Conservation (phyloP, 2,888 invertebrate genomes). For the Aspidiotus rigidus region DNA sequence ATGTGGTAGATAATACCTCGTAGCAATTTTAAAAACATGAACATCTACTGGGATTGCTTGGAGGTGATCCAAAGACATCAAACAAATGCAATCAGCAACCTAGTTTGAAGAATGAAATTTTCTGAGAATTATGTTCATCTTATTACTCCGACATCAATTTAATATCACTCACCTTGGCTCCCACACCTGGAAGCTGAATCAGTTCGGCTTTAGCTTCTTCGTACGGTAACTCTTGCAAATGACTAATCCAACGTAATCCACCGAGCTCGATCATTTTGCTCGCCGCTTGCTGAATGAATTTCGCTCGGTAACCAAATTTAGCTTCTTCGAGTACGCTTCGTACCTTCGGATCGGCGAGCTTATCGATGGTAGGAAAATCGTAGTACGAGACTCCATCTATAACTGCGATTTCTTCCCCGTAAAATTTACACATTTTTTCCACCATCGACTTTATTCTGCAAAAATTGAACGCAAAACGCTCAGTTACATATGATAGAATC, state of each 20-base stretch:
- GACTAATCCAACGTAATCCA: slow-evolving; percentile 62
- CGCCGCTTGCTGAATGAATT: slow-evolving; percentile 70
- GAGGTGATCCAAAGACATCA: slow-evolving; percentile 87
- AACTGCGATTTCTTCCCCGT: slow-evolving; percentile 65
- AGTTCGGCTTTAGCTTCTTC: slow-evolving; percentile 62
- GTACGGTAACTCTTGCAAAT: slow-evolving; percentile 59
- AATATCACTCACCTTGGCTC: slow-evolving; percentile 64
- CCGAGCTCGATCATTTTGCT: slow-evolving; percentile 58
- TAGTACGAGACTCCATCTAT: slow-evolving; percentile 57
- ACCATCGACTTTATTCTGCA: slow-evolving; percentile 77
- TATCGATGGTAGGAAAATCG: slow-evolving; percentile 69
- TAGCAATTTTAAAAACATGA: slow-evolving; percentile 87
- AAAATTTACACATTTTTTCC: slow-evolving; percentile 71
- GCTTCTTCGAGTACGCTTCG: slow-evolving; percentile 61
- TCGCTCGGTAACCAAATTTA: slow-evolving; percentile 81
- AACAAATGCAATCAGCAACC: slow-evolving; percentile 95
- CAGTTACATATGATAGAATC: background rate
- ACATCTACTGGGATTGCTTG: slow-evolving; percentile 91
- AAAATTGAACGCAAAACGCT: background rate
- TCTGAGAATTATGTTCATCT: background rate
- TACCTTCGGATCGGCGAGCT: slow-evolving; percentile 53
- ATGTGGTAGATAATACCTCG: slow-evolving; percentile 64
- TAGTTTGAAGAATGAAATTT: slow-evolving; percentile 41
- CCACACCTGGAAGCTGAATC: slow-evolving; percentile 75
- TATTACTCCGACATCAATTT: background rate